Evolutionary conservation across 2,113 vertebrate genomes (phyloP).

Genomic region (Lepus americanus): DNA sequence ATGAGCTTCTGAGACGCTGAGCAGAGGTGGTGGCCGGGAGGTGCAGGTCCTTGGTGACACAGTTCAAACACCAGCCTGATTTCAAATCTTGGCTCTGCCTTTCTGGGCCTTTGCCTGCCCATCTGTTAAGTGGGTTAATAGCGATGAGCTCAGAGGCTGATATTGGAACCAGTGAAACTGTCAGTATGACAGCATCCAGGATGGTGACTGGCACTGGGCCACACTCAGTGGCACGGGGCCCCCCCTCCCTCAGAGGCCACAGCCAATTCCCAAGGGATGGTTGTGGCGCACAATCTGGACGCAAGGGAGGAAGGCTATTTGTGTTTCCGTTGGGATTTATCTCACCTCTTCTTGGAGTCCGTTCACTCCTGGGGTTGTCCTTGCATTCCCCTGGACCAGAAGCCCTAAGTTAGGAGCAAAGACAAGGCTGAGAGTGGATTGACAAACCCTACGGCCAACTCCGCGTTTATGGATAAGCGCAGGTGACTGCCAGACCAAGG

Average conservation of each 20-base stretch:
- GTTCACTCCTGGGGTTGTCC: not conserved
- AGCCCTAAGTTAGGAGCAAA: not conserved
- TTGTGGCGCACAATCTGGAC: accelerated
- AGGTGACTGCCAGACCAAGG: accelerated
- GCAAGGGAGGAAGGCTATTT: not conserved
- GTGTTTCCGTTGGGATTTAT: not conserved
- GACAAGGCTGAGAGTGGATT: not conserved
- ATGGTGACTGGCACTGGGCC: accelerated
- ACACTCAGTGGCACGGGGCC: not conserved
- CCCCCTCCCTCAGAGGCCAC: not conserved
- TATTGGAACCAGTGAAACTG: accelerated
- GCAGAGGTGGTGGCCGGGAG: not conserved
- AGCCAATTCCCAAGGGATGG: accelerated
- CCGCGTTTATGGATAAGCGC: not conserved
- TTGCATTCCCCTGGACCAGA: not conserved
- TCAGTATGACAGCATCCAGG: accelerated
- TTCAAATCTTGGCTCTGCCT: not conserved
- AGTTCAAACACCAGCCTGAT: accelerated
- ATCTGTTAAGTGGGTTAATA: not conserved
- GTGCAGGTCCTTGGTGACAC: accelerated
- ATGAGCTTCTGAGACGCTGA: not conserved
- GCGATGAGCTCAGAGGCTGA: not conserved
- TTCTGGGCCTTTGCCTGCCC: not conserved
- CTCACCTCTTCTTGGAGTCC: not conserved
- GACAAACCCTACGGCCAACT: accelerated